Base-by-base conservation (phyloP, 2,797 vertebrate species). In the Ambastaia sidthimunki region DNA sequence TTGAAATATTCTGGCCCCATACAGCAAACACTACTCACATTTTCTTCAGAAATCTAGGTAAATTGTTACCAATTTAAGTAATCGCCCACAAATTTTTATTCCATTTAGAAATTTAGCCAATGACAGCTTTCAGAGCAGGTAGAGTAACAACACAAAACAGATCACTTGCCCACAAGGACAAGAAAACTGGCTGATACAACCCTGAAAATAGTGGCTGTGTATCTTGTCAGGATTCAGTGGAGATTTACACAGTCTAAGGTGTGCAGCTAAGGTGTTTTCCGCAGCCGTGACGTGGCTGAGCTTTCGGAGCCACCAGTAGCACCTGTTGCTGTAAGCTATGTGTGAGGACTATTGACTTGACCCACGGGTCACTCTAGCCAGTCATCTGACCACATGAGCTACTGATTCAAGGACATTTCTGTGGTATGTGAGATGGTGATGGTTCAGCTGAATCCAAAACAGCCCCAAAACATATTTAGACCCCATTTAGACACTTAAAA, bases 291-390 rank as follows among this genome's bases (percentile, higher is more conserved):
- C 18, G n/a, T 37, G 31, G n/a, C 50, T 0, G 21, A 48, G 60
- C 13, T 34, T 73, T 52, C 47, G 47, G 70, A 67, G 50, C 63
- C 55, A 50, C 23, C 60, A 59, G 23, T 16, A 55, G 72, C 79
- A 80, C 79, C 79, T 75, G 72, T 47, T 52, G 41, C 72, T 25
- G 31, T 60, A 52, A 80, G 72, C 65, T 37, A 9, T 75, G 66
- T 37, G 72, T 70, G 13, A 70, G 72, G 55, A 54, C 71, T 80
- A 69, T 80, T 80, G 79, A 80, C 79, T 80, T 69, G 78, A 80
- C 54, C 71, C 19, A 2, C 16, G 2, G 76, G 76, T 82, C 59
- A 71, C n/a, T 48, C 25, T 0, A 52, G 71, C 28, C 68, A 19
- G 31, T 28, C 76, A 23, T 48, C 28, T 54, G 76, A 78, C 60